These are phyloP conservation scores for Aix galericulata DNA, from an alignment of 2,113 vertebrate genomes.

Conservation along the genomic window DNA sequence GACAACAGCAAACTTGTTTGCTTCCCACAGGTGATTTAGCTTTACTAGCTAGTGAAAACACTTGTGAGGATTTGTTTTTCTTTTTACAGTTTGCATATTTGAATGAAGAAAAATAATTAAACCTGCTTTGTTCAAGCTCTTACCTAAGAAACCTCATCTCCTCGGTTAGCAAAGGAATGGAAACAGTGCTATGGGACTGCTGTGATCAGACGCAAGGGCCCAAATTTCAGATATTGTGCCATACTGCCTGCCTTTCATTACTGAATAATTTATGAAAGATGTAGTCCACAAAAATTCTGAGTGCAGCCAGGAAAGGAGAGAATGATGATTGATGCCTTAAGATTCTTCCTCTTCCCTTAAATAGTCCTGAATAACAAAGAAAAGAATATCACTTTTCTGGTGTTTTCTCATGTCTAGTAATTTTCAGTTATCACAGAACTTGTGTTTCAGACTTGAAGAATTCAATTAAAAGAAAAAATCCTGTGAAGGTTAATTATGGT, in stretches of 20 bases:
- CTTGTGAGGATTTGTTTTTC: not conserved
- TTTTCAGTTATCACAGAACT: not conserved
- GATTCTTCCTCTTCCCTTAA: not conserved
- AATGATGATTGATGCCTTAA: not conserved
- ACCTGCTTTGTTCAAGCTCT: conserved; percentile 18
- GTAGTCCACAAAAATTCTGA: not conserved
- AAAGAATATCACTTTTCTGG: not conserved
- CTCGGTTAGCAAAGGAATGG: conserved; percentile 12
- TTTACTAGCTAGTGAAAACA: not conserved
- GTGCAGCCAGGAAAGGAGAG: not conserved
- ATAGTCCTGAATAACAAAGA: not conserved
- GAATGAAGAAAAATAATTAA: conserved; percentile 6
- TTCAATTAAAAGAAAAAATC: not conserved
- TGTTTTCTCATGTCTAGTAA: not conserved
- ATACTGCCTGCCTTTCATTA: not conserved
- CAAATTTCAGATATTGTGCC: not conserved
- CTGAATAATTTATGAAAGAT: not conserved
- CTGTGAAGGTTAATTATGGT: not conserved
- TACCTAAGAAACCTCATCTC: conserved; percentile 8
- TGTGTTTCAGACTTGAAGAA: not conserved
- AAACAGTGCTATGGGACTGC: not conserved
- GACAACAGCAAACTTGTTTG: not conserved
- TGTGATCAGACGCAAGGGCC: accelerated
- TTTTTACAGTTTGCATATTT: conserved; percentile 15
- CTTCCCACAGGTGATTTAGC: not conserved